A percentile compares a stretch with the other conserved stretches of the same genome.
These are phyloP conservation scores for Caenorhabditis brenneri DNA, from an alignment of 1,140 invertebrate genomes.

Conservation along the genomic window DNA sequence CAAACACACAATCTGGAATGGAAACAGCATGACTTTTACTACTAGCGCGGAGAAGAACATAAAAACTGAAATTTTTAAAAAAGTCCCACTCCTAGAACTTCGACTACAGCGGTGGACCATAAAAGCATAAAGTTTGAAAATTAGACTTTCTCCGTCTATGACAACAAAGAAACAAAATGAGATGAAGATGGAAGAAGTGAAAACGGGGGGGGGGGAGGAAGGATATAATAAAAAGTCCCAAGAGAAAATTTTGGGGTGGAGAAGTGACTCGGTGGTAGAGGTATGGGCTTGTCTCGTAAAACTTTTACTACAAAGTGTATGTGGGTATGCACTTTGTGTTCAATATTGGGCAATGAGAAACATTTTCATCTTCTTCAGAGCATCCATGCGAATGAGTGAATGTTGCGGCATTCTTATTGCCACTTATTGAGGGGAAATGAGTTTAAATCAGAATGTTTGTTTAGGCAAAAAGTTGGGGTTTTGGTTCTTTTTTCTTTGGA, in stretches of 20 bases:
- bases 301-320: conserved; percentile 35
- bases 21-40: no score
- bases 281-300: conserved; percentile 34
- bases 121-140: not conserved
- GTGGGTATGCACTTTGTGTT: conserved; percentile 21
- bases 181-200: not conserved
- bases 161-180: conserved; percentile 14
- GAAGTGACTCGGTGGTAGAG: conserved; percentile 34
- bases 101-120: no score
- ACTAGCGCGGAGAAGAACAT: no score
- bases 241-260: not conserved
- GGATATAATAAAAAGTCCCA: conserved; percentile 39
- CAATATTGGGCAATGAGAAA: conserved; percentile 30
- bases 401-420: not conserved
- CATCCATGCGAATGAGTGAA: conserved; percentile 32
- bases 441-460: no score
- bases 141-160: not conserved
- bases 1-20: no score
- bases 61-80: no score
- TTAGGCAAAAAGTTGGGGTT: no score
- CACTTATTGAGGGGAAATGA: no score
- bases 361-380: not conserved
- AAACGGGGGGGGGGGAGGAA: not conserved
- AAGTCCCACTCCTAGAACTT: no score
- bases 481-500: no score